Evolutionary conservation across 2,888 invertebrate genomes (phyloP).

Genomic region (Rhagophthalmus giganteus): DNA sequence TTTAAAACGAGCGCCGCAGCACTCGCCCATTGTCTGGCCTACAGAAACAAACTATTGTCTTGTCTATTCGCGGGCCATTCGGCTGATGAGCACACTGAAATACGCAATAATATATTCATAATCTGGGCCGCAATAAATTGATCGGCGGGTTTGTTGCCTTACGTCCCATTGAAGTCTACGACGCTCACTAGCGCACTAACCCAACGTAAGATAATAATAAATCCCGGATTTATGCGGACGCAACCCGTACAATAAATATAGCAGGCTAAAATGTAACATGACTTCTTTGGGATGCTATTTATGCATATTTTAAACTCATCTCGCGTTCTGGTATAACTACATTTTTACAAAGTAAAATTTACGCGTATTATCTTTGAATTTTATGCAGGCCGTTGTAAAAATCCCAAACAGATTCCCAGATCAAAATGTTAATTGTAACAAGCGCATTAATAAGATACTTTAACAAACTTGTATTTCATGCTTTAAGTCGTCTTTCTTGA

Average conservation of each 20-base stretch:
- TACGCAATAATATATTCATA: conserved; percentile 51
- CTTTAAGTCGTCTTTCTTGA: conserved; percentile 38
- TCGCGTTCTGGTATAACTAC: conserved; percentile 37
- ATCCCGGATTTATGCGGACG: conserved; percentile 46
- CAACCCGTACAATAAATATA: conserved; percentile 45
- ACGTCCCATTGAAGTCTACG: conserved; percentile 32
- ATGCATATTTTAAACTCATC: conserved; percentile 43
- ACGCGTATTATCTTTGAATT: conserved; percentile 31
- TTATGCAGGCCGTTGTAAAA: conserved; percentile 31
- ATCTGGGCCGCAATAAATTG: conserved; percentile 43
- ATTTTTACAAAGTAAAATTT: conserved; percentile 33
- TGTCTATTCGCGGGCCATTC: conserved; percentile 51
- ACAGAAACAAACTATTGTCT: conserved; percentile 54
- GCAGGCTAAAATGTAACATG: conserved; percentile 47
- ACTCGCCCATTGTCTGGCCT: conserved; percentile 49
- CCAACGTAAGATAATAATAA: conserved; percentile 46
- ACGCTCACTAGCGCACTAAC: conserved; percentile 32
- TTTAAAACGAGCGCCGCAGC: conserved; percentile 43
- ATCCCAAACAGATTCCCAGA: conserved; percentile 28
- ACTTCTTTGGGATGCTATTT: conserved; percentile 43
- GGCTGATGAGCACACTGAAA: conserved; percentile 47
- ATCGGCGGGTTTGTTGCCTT: conserved; percentile 33
- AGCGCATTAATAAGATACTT: conserved; percentile 44
- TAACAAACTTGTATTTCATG: conserved; percentile 41
- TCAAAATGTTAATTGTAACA: conserved; percentile 42